Evolutionary conservation across 2,888 invertebrate species (phyloP), one percentile per base, ranked within the genome.

Genomic region (Uloborus plumipes): DNA sequence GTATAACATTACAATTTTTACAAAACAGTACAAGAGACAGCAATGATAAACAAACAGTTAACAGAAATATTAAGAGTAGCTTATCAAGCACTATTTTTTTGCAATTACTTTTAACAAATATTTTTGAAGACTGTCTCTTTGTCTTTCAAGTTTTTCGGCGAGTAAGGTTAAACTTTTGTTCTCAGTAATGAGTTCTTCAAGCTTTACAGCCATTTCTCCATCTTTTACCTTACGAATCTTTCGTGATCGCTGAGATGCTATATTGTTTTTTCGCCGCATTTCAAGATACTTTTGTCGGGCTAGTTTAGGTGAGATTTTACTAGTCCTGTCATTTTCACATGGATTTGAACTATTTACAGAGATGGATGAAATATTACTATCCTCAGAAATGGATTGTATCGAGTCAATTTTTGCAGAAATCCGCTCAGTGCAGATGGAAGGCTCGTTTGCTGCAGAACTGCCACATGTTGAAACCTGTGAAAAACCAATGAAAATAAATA

Each of bases 261-360:
- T 94, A 88, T 94, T 94, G 89, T 94, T 94, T 88, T 93, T 93
- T 87, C 93, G 93, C 76, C 94, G 90, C 85, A 93, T 90, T 87
- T 93, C 93, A 70, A 93, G 90, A 88, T 94, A 94, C 85, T 91
- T 92, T 53, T 71, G 47, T 0, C 69, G 69, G 15, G 73, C 69
- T 9, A 64, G 26, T 26, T 26, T 26, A 26, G 26, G 26, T 26
- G 26, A 26, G 4, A 26, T 26, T 4, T 26, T 26, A 26, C 26
- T 26, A 26, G 26, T 4, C 26, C 26, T 26, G 26, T 26, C 26
- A 26, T 26, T 26, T 26, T 26, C 26, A 26, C 4, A 3, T 26
- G 26, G 26, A 4, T 26, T 26, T 26, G 26, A 26, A 26, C 26
- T 26, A 26, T 26, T 26, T 26, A 26, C 26, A 26, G 26, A 26